Evolutionary conservation across 2,113 vertebrate species (phyloP).

Genomic region (Apaloderma vittatum): DNA sequence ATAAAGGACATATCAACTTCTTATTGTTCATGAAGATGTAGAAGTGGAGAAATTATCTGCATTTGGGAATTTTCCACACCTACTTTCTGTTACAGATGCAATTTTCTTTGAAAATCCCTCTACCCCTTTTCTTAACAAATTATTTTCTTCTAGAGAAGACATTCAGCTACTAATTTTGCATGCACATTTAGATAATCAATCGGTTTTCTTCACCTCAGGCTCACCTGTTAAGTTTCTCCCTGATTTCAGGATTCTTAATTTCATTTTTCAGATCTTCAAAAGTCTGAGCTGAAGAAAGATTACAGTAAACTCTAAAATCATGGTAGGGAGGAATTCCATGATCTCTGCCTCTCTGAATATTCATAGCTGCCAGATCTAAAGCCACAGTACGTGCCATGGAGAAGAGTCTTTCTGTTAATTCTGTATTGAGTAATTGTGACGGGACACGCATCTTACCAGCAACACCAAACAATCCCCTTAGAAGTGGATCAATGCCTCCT

Average conservation of each 20-base stretch:
- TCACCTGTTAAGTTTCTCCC: conserved; percentile 93
- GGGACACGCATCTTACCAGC: conserved; percentile 96
- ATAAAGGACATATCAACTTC: not conserved
- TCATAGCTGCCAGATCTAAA: conserved; percentile 96
- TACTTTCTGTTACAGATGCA: not conserved
- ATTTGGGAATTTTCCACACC: not conserved
- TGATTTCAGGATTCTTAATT: conserved; percentile 90
- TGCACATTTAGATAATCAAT: conserved; percentile 24
- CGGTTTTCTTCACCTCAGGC: conserved; percentile 45
- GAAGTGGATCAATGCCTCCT: conserved; percentile 96
- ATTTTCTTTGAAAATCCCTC: too few species aligned
- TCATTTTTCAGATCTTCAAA: conserved; percentile 96
- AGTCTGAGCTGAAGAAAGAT: conserved; percentile 89
- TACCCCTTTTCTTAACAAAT: too few species aligned
- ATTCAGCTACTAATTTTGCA: conserved; percentile 8
- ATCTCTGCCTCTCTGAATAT: conserved; percentile 95
- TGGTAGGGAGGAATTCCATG: conserved; percentile 97
- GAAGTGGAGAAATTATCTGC: not conserved
- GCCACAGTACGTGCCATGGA: conserved; percentile 97
- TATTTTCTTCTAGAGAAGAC: not conserved
- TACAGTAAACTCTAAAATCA: conserved; percentile 96
- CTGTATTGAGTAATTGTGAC: conserved; percentile 93
- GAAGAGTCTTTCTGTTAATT: conserved; percentile 95
- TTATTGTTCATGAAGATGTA: not conserved
- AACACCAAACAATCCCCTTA: conserved; percentile 93